Evolutionary conservation across 2,797 vertebrate species (phyloP), one percentile per base, ranked within the genome.

Genomic region (Acomys russatus): DNA sequence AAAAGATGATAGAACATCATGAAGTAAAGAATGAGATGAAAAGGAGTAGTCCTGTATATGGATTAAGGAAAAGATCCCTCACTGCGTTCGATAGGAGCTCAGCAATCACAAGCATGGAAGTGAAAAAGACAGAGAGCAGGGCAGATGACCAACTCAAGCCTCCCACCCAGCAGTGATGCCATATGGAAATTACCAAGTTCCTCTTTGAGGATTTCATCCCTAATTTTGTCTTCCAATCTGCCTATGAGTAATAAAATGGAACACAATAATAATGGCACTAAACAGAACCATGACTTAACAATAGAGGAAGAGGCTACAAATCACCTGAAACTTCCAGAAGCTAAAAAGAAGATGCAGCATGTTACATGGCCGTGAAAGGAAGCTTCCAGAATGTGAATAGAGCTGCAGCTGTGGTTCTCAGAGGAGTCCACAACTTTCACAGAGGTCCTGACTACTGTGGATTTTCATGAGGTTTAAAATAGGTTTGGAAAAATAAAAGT

Each of bases 301-400:
- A 97, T 96, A 97, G 98, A 99, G 99, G 44, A 44, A 44, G 44
- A 44, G 44, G 44, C 44, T 4, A 44, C 44, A 44, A 99, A 96
- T 98, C 98, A 98, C 61, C 95, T 99, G 88, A 99, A 99, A 95
- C 99, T 99, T 95, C 99, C 99, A 1, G 99, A 99, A 96, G 95
- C 98, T 94, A 99, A 99, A 98, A 99, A 99, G 98, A 99, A 99
- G 98, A 99, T 99, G 97, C 99, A 99, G 44, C 99, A 99, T 83
- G 99, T 99, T 97, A 99, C 99, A 0, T 99, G 99, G 99, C 99
- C 99, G 0, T 99, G 99, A 99, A 98, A 92, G 94, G 95, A 94
- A 61, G 94, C 97, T 98, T 95, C 97, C 97, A 66, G 98, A 97
- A 97, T 93, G 95, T 97, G 98, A 97, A 98, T 97, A 97, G 97